Base-by-base conservation (phyloP, 2,113 vertebrate genomes). In the Pelvicachromis taeniatus region DNA sequence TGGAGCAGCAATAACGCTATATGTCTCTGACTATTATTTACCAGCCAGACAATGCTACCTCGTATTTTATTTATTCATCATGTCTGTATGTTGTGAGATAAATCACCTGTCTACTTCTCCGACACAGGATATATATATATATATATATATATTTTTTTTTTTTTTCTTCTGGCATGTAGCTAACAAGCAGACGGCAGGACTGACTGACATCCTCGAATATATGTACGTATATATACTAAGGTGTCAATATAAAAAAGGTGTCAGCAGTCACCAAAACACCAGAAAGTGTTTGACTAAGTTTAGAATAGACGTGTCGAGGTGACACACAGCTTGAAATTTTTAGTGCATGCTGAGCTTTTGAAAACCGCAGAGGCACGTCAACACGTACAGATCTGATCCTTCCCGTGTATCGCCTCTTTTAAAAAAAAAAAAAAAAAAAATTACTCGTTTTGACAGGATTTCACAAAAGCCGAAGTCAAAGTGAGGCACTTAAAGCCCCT, bases 211-310 rank as follows among this genome's bases (percentile, higher is more conserved):
- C 7, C 40, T 5, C 1, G 26, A 58, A 61, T 19, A 33, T 52
- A 9, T 9, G 16, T 3, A 12, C 16, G 38, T 70, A 17, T 17
- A 45, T 45, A 42, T 70, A 45, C 40, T 11, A 29, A 17, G 14
- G 65, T 45, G 21, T 70, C 65, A 70, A 26, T 45, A 45, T 45
- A 26, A 40, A 40, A 14, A 70, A 7, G 40, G 63, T 82, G 85
- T 87, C 85, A 83, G 83, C 50, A 81, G 84, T 17, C 13, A 13
- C 35, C 33, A 61, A 78, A 81, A 89, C 5, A 40, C 58, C 40
- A 63, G 16, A 40, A 77, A 73, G 6, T 35, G 50, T 79, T 87
- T 78, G 80, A 81, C 84, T 80, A 70, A 53, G 77, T 88, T 87
- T 83, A 85, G 77, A 87, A 85, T 61, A 80, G 82, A 84, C 5